Base-by-base conservation (phyloP, 2,113 vertebrate species). In the Percina caprodes region DNA sequence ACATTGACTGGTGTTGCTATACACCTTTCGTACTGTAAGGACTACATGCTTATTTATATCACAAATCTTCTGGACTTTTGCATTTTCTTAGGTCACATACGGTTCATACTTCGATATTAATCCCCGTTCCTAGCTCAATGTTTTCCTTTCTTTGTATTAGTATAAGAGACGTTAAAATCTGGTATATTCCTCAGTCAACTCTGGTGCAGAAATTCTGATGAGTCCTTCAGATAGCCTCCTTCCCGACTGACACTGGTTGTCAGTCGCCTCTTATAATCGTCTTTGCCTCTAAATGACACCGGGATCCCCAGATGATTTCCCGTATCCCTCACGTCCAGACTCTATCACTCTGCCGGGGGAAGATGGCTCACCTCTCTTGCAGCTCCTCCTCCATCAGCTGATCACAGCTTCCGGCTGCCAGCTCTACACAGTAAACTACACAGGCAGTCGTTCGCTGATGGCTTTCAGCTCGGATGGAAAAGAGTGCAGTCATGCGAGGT, bases 341-440 rank as follows among this genome's bases (percentile, higher is more conserved):
- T 86, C 39, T 62, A 63, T 73, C 73, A 74, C 51, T 91, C 77
- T 85, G 89, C 92, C 91, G 92, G 91, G 86, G 91, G 83, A 95
- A 94, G 93, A 94, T 94, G 94, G 92, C 93, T 94, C 90, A 90
- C 87, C 84, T 87, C 83, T 74, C 39, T 54, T 4, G 21, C 86
- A 13, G 85, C 88, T 80, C 86, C 87, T 88, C 90, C 91, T 86
- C 82, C 69, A 88, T 87, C 92, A 92, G 92, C 91, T 93, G 92
- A 93, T 92, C 79, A 80, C 69, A 68, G 77, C 88, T 91, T 93
- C 92, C 92, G 91, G 88, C 72, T 80, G 77, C 77, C 76, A 76
- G 69, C 74, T 73, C 63, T 4, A 42, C 39, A n/a, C n/a, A n/a
- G n/a, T n/a, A n/a, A n/a, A n/a, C n/a, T n/a, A n/a, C n/a, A 56